Conservation (phyloP, 2,888 invertebrate species). For the Resseliella maxima region DNA sequence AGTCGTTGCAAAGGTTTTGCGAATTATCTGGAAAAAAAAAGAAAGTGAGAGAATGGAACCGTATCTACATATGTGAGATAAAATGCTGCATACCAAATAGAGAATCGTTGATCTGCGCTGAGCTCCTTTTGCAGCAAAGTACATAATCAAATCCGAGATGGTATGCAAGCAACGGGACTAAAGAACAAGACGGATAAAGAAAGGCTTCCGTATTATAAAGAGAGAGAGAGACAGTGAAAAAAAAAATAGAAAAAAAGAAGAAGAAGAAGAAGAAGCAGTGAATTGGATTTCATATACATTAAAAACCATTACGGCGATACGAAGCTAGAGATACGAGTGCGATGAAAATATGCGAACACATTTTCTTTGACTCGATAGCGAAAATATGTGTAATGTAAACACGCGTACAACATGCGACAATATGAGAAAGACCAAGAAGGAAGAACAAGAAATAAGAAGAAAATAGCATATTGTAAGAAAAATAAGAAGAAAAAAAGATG, state of each 20-base stretch:
- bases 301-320: neutral
- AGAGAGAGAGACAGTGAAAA: neutral
- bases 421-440: too few relatives aligned
- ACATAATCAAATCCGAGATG: neutral
- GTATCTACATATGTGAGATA: neutral
- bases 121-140: neutral
- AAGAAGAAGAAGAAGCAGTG: too few relatives aligned
- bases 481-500: too few relatives aligned
- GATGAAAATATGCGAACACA: neutral
- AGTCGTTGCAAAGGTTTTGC: neutral
- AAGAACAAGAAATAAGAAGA: neutral
- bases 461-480: neutral
- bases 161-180: neutral
- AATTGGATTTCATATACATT: constrained; percentile 48
- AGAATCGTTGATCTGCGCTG: neutral
- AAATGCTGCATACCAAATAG: too few relatives aligned
- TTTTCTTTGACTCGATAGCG: neutral
- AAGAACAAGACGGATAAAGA: neutral
- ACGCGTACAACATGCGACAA: neutral
- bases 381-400: constrained; percentile 33
- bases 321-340: neutral
- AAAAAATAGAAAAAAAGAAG: neutral
- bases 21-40: neutral
- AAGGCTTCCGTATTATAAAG: constrained; percentile 4
- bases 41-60: neutral